Base-by-base conservation (phyloP, 1,140 invertebrate species). In the Drosophila micromelanica region DNA sequence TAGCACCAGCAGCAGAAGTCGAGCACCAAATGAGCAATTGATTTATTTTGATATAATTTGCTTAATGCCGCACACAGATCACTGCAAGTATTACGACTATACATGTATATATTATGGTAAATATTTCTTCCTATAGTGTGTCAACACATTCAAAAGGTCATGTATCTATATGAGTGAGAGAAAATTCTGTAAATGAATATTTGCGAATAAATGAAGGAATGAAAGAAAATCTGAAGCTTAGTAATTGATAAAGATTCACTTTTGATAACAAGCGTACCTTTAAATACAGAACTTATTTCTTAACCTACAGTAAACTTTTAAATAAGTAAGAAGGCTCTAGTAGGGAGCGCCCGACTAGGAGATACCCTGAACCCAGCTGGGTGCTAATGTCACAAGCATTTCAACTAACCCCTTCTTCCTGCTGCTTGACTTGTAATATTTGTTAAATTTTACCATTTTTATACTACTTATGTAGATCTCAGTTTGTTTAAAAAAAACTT, bases 11-110 rank as follows among this genome's bases (percentile, higher is more conserved):
- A 48, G 37, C 30, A 46, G 43, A 27, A 56, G 43, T 20, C 40
- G 42, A 77, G 54, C 30, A 45, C 49, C 68, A 63, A 73, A 71
- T 70, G 48, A 84, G 59, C 68, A 68, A 80, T 68, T 80, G 65
- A 80, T 86, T 85, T 80, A 86, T 80, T 84, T 80, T 61, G 38
- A 70, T 60, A 69, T 64, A 59, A 61, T 73, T 76, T 84, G 37
- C 51, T 49, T 60, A 54, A 61, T 69, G 61, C 63, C 13, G 42
- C 67, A 45, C 17, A 74, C 45, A 54, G 13, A 35, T 15, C 13
- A 46, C 27, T 45, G 30, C 32, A 35, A 55, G 43, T 59, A 12
- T 37, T 70, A 45, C 48, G 37, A 40, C 40, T 38, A 30, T 12
- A 48, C 5, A 11, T 46, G 3, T 17, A 20, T 55, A 12, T 61